Evolutionary conservation across 2,888 invertebrate genomes (phyloP).

Genomic region (Watsonalla binaria): DNA sequence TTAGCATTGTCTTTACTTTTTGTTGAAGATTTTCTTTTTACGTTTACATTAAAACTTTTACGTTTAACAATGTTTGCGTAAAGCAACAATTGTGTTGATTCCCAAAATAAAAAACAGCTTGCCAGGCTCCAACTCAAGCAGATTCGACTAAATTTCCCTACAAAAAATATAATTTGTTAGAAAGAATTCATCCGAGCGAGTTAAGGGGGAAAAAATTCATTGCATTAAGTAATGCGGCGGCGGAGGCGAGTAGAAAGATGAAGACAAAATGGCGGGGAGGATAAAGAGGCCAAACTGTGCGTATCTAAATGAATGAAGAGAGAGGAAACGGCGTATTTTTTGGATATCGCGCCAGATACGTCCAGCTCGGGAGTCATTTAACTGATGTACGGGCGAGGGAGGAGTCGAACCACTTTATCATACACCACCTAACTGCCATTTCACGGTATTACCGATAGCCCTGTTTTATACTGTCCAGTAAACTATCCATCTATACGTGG

Average conservation of each 20-base stretch:
- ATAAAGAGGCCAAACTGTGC: conserved; percentile 41
- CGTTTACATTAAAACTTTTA: background rate
- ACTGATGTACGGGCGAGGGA: conserved; percentile 42
- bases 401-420: background rate
- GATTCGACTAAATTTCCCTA: conserved; percentile 28
- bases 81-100: conserved; percentile 12
- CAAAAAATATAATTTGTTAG: conserved; percentile 24
- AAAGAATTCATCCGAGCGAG: conserved; percentile 28
- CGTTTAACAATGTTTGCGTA: conserved; percentile 1
- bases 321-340: conserved; percentile 39
- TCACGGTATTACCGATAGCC: background rate
- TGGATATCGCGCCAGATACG: conserved; percentile 45
- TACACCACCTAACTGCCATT: background rate
- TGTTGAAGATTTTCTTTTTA: background rate
- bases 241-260: conserved; percentile 39
- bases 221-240: conserved; percentile 52
- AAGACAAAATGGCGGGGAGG: conserved; percentile 48
- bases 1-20: background rate
- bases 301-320: conserved; percentile 52
- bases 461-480: background rate
- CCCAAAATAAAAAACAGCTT: conserved; percentile 25
- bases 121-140: conserved; percentile 25
- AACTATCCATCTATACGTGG: too few species aligned
- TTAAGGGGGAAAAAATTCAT: conserved; percentile 38
- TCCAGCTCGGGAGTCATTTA: conserved; percentile 41